Evolutionary conservation across 2,888 invertebrate genomes (phyloP).

Genomic region (Stomorhina lunata): DNA sequence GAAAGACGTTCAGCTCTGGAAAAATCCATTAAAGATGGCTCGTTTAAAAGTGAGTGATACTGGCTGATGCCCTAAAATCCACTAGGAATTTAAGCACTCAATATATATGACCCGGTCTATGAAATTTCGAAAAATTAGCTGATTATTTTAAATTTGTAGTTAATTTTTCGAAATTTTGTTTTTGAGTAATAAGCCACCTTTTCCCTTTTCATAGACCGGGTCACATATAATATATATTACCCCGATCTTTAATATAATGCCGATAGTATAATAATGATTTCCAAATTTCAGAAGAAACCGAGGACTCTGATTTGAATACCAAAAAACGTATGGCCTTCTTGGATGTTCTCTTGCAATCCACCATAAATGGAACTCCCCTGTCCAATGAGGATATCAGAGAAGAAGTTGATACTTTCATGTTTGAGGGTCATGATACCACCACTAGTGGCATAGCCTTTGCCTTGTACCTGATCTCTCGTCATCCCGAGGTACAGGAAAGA

Average conservation of each 20-base stretch:
- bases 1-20: slow-evolving; percentile 69
- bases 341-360: slow-evolving; percentile 84
- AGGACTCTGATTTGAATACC: slow-evolving; percentile 77
- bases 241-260: no score
- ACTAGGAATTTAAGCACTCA: no score
- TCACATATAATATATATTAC: no score
- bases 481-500: slow-evolving; percentile 73
- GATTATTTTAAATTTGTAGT: no score
- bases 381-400: slow-evolving; percentile 83
- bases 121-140: no score
- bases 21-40: slow-evolving; percentile 55
- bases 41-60: slow-evolving; percentile 20
- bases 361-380: slow-evolving; percentile 82
- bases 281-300: slow-evolving; percentile 14
- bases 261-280: no score
- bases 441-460: slow-evolving; percentile 75
- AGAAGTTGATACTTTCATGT: slow-evolving; percentile 85
- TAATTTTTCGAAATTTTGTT: not conserved
- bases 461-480: slow-evolving; percentile 73
- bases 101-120: no score
- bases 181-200: not conserved
- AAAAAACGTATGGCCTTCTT: slow-evolving; percentile 84
- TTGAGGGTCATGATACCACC: slow-evolving; percentile 81
- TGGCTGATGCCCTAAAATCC: not conserved
- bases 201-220: no score